Evolutionary conservation across 2,113 vertebrate species (phyloP).

Genomic region (Anoura caudifer): DNA sequence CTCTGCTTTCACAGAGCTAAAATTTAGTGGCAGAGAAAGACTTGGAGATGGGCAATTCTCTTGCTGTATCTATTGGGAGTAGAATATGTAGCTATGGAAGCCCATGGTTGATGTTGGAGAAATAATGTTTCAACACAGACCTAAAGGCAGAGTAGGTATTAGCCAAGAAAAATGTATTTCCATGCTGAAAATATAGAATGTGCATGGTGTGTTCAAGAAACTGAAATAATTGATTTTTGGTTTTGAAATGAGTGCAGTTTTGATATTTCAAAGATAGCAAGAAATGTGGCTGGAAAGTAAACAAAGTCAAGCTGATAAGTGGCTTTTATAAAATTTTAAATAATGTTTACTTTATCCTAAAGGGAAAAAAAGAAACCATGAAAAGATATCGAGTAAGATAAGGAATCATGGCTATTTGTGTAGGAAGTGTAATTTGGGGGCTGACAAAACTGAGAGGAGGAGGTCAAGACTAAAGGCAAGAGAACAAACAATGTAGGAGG

Average conservation of each 20-base stretch:
- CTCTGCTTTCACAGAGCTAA: not conserved
- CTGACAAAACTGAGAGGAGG: not conserved
- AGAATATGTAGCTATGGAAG: not conserved
- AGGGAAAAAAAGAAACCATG: not conserved
- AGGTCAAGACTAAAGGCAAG: not conserved
- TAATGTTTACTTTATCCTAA: not conserved
- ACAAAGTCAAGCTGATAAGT: not conserved
- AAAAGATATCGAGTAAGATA: not conserved
- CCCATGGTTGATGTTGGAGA: not conserved
- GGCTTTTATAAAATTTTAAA: not conserved
- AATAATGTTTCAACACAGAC: not conserved
- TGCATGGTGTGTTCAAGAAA: not conserved
- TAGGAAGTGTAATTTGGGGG: not conserved
- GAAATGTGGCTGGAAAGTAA: not conserved
- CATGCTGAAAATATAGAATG: not conserved
- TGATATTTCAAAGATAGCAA: not conserved
- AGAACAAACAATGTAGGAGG: not conserved
- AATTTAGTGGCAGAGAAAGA: not conserved
- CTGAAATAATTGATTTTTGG: not conserved
- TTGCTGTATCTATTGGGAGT: not conserved
- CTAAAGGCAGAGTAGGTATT: not conserved
- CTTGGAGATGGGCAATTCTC: not conserved
- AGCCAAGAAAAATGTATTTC: not conserved
- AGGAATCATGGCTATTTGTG: not conserved
- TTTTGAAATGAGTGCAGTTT: not conserved